Conservation (phyloP, 2,113 vertebrate genomes). For the Paraplagusia blochii region DNA sequence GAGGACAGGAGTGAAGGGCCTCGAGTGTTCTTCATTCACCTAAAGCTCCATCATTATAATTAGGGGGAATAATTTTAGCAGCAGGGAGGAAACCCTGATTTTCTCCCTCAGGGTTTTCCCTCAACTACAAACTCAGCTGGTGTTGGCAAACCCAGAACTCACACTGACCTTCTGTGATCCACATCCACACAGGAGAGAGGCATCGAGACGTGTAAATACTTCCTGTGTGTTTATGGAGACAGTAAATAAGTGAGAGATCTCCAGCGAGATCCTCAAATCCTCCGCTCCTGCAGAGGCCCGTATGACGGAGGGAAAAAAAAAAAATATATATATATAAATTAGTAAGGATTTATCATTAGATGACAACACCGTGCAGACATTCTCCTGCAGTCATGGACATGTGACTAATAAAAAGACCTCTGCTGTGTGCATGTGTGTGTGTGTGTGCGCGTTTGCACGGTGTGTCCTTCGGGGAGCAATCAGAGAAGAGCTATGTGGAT, state of each 20-base stretch:
- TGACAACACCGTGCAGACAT: constrained; percentile 21
- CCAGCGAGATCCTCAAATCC: too few relatives aligned
- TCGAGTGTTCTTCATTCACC: constrained; percentile 65
- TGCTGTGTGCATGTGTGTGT: constrained; percentile 3
- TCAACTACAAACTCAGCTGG: constrained; percentile 43
- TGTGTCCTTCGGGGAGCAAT: constrained; percentile 32
- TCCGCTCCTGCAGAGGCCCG: constrained; percentile 14
- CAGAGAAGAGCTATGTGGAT: constrained; percentile 46
- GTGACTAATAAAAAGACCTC: constrained; percentile 29
- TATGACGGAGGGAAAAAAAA: constrained; percentile 22
- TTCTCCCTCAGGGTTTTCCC: constrained; percentile 42
- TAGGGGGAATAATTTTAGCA: constrained; percentile 63
- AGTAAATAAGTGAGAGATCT: not conserved
- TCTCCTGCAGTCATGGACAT: constrained; percentile 33
- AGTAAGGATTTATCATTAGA: constrained; percentile 25
- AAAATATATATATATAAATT: constrained; percentile 28
- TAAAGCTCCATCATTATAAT: constrained; percentile 62
- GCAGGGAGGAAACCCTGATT: constrained; percentile 60
- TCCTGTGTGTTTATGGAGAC: not conserved
- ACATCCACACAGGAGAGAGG: not conserved
- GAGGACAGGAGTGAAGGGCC: constrained; percentile 57
- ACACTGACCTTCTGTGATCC: constrained; percentile 43
- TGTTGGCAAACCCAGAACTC: constrained; percentile 28
- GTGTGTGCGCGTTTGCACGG: constrained; percentile 9
- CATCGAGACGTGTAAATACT: not conserved